phyloP scores from a whole-genome alignment of 2,888 invertebrate genomes.

The Pimpla rufipes region DNA sequence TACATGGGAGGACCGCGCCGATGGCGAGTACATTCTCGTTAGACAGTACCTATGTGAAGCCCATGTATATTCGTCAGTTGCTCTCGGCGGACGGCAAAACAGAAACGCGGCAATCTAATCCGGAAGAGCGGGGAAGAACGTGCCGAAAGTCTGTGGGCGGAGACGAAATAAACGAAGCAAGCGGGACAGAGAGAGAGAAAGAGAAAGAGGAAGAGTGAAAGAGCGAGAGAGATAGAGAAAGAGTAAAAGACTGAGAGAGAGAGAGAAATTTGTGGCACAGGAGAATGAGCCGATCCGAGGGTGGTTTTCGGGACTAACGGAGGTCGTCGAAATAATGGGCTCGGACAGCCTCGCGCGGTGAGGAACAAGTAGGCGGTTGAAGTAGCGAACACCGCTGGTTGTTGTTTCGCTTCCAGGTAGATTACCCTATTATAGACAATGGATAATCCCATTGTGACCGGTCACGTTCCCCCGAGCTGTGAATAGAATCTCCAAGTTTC shows the following conservation, averaged over 20 bases:
- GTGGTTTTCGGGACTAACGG: conserved; percentile 57
- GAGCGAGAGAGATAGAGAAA: conserved; percentile 24
- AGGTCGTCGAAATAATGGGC: conserved; percentile 54
- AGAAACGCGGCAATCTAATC: conserved; percentile 50
- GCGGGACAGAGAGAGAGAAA: conserved; percentile 4
- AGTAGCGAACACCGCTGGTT: conserved; percentile 35
- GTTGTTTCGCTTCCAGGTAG: conserved; percentile 70
- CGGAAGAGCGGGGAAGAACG: conserved; percentile 56
- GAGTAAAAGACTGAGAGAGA: neutral
- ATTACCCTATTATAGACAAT: conserved; percentile 71
- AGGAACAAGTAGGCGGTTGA: conserved; percentile 43
- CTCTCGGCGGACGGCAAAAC: conserved; percentile 26
- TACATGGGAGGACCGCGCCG: too few relatives aligned
- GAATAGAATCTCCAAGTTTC: conserved; percentile 53
- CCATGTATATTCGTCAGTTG: conserved; percentile 3
- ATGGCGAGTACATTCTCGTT: too few relatives aligned
- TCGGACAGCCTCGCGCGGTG: conserved; percentile 13
- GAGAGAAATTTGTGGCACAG: conserved; percentile 10
- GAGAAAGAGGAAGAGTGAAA: conserved; percentile 12
- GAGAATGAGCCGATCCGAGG: conserved; percentile 37
- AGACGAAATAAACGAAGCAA: conserved; percentile 37
- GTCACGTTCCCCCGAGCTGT: conserved; percentile 72
- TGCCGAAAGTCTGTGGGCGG: conserved; percentile 56
- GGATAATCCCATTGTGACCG: conserved; percentile 74
- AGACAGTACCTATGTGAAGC: too few relatives aligned